A percentile compares a stretch with the other conserved stretches of the same genome.
Conservation (phyloP, 37 sponge, comb jelly and placozoan genomes). For the Spongilla lacustris region DNA sequence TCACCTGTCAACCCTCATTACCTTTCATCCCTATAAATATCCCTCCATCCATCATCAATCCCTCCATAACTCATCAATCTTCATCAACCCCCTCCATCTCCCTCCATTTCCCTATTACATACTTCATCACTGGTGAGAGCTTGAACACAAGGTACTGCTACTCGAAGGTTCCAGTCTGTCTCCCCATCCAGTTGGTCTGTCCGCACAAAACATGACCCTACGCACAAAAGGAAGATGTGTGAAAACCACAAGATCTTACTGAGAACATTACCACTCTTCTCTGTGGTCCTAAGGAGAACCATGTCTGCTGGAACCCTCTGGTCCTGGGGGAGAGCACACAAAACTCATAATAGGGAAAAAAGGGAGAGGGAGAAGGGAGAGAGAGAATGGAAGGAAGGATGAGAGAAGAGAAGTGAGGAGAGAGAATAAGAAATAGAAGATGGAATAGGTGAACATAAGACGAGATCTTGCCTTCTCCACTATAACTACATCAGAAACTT, state of each 20-base stretch:
- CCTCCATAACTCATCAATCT: background rate
- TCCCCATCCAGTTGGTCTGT: conserved; percentile 98
- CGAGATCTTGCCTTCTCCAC: conserved; percentile 75
- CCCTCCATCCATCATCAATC: background rate
- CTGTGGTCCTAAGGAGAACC: conserved; percentile 87
- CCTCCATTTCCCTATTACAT: background rate
- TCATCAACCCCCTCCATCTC: background rate
- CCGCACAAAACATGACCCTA: conserved; percentile 90
- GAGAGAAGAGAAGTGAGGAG: too few relatives aligned
- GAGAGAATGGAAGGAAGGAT: too few relatives aligned
- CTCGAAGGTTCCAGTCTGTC: conserved; percentile 94
- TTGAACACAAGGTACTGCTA: conserved; percentile 77
- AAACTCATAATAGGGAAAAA: too few relatives aligned
- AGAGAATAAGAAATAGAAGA: background rate
- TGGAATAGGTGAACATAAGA: background rate
- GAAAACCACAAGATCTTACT: background rate
- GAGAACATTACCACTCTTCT: conserved; percentile 65
- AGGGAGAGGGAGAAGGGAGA: too few relatives aligned
- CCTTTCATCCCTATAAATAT: background rate
- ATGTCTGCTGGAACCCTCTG: conserved; percentile 92
- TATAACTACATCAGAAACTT: conserved; percentile 78
- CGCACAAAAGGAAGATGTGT: background rate
- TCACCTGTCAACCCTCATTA: background rate
- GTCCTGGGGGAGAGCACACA: conserved; percentile 57
- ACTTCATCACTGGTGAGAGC: conserved; percentile 64